A percentile compares a stretch with the other conserved stretches of the same genome.
Evolutionary conservation across 2,888 invertebrate species (phyloP).

Genomic region (Chrysopilus asiliformis): DNA sequence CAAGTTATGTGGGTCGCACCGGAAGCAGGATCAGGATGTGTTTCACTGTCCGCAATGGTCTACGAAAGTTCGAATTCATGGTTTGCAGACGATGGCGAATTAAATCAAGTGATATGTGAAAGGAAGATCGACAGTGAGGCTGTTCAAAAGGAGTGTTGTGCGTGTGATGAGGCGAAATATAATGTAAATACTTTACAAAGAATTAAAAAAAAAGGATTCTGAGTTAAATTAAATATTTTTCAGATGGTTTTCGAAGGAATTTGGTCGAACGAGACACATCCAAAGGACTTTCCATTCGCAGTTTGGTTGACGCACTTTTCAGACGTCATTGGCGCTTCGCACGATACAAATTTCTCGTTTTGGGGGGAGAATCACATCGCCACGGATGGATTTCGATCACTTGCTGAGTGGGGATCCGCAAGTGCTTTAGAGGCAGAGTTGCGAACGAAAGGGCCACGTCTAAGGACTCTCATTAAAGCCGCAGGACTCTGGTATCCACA

Average conservation of each 20-base stretch:
- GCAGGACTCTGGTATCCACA: slow-evolving; percentile 81
- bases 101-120: slow-evolving; percentile 67
- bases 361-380: slow-evolving; percentile 85
- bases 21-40: slow-evolving; percentile 69
- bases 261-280: slow-evolving; percentile 93
- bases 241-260: slow-evolving; percentile 80
- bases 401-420: slow-evolving; percentile 60
- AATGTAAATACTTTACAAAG: slow-evolving; percentile 41
- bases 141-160: slow-evolving; percentile 61
- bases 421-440: slow-evolving; percentile 79
- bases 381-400: slow-evolving; percentile 74
- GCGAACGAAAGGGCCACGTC: slow-evolving; percentile 58
- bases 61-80: slow-evolving; percentile 66
- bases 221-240: slow-evolving; percentile 10
- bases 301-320: slow-evolving; percentile 92
- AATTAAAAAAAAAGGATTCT: no score
- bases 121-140: slow-evolving; percentile 44
- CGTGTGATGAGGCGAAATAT: slow-evolving; percentile 94
- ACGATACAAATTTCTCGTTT: slow-evolving; percentile 75
- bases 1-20: slow-evolving; percentile 91
- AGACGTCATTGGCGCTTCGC: slow-evolving; percentile 90
- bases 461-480: slow-evolving; percentile 79
- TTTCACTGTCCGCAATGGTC: slow-evolving; percentile 79
- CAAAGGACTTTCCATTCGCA: slow-evolving; percentile 86
- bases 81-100: slow-evolving; percentile 79